Evolutionary conservation across 2,888 invertebrate species (phyloP).

Genomic region (Hypolimnas misippus): DNA sequence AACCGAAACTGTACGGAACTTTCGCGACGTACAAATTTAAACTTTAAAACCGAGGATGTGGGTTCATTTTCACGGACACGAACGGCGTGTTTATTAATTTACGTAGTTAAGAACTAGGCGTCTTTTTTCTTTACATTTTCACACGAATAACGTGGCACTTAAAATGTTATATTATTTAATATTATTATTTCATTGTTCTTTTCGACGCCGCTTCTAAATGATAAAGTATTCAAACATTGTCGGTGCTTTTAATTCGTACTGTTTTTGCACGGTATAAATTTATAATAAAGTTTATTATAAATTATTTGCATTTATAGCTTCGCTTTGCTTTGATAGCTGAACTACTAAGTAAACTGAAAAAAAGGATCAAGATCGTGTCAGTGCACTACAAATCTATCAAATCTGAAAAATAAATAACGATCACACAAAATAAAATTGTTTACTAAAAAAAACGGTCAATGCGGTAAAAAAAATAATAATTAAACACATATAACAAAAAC

Average conservation of each 20-base stretch:
- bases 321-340: neutral
- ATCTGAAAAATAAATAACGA: too few relatives aligned
- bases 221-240: conserved; percentile 1
- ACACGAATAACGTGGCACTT: conserved; percentile 20
- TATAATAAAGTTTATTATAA: neutral
- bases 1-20: conserved; percentile 33
- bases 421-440: too few relatives aligned
- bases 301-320: neutral
- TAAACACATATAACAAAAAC: too few relatives aligned
- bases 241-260: neutral
- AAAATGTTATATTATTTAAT: conserved; percentile 11
- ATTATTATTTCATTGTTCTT: conserved; percentile 3
- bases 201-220: conserved; percentile 4
- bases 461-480: neutral
- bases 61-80: neutral
- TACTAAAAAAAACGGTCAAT: neutral
- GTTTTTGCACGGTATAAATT: too few relatives aligned
- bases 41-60: conserved; percentile 10
- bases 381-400: too few relatives aligned
- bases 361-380: too few relatives aligned
- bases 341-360: too few relatives aligned
- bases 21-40: conserved; percentile 1
- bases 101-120: conserved; percentile 26
- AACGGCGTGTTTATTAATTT: conserved; percentile 30
- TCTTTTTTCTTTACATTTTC: conserved; percentile 25